Evolutionary conservation across 1,140 invertebrate genomes (phyloP), one percentile per base, ranked within the genome.

Genomic region (Sitophilus oryzae): DNA sequence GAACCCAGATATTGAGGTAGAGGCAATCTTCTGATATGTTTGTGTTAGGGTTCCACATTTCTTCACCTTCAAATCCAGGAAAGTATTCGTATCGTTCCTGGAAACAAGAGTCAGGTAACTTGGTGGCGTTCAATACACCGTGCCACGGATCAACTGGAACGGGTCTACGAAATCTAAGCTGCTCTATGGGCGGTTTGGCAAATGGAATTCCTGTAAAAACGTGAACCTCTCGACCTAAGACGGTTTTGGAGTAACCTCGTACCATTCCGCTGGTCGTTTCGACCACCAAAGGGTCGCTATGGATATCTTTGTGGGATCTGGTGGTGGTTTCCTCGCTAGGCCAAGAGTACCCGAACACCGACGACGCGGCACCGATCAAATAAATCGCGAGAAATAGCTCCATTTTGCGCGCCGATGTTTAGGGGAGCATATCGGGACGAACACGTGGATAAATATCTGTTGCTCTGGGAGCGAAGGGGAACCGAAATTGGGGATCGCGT

Each of bases 41-140:
- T 0, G 91, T 93, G 62, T 93, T 93, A 0, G 91, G 89, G 73
- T 94, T 95, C 93, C 92, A 96, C 88, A 94, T 95, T 66, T 91
- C 88, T 63, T 92, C 89, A n/a, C 90, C 89, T 51, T 85, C 82
- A 71, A 93, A 92, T 1, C 88, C 89, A 0, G 87, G 87, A 61
- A 92, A 93, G 66, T 89, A 91, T 67, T 91, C 88, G 69, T 90
- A 91, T 49, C 84, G 78, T 69, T 91, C 89, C 71, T 91, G 88
- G 62, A 83, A 87, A 73, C 90, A 93, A 55, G 86, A 88, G 67
- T 90, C 89, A 19, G 88, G 87, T 67, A 88, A 73, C 15, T 77
- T 77, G 0, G 82, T 90, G 16, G 88, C 88, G 68, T 91, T 85
- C 10, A 87, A 74, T 0, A 91, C 80, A 1, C 87, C 89, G 63